Base-by-base conservation (phyloP, 2,888 invertebrate species). In the Cephus rjabovi region DNA sequence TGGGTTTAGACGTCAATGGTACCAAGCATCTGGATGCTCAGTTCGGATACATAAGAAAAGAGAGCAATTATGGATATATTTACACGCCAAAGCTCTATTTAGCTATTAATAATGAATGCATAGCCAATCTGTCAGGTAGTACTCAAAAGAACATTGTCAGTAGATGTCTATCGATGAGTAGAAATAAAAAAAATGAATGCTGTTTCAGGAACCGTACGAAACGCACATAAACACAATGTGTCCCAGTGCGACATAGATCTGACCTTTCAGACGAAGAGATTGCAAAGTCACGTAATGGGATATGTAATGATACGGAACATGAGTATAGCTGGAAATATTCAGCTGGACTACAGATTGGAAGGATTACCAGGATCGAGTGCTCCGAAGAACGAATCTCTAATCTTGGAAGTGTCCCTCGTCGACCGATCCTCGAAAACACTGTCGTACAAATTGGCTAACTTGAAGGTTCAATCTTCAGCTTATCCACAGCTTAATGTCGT, bases 201-300 rank as follows among this genome's bases (percentile, higher is more conserved):
- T 56, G 76, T 90, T 90, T 79, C 86, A 94, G 95, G 95, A 74
- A 92, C 93, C 0, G 90, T 95, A 30, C 93, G 94, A 84, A 93
- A 93, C 80, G 93, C 94, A 15, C 93, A 93, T 70, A 96, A 95
- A 90, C 94, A 93, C 82, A 95, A 95, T 3, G 94, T 96, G 34
- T 95, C 95, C 0, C 97, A 97, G 88, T 95, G 95, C 87, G 96
- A 96, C 83, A 94, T 97, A 12, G 93, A 95, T 80, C 91, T 96
- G 12, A 95, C 95, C 75, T 97, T 97, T 87, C 95, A 96, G 92
- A 97, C 97, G 0, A 96, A 96, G 86, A 94, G 95, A 82, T 92
- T 97, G 0, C 94, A 94, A 77, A 96, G 96, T 74, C 93, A 94
- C 81, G 91, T 97, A n/a, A 92, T 94, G 56, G 97, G 97, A 0